phyloP scores from a whole-genome alignment of 2,113 vertebrate species.

The Pogona vitticeps region DNA sequence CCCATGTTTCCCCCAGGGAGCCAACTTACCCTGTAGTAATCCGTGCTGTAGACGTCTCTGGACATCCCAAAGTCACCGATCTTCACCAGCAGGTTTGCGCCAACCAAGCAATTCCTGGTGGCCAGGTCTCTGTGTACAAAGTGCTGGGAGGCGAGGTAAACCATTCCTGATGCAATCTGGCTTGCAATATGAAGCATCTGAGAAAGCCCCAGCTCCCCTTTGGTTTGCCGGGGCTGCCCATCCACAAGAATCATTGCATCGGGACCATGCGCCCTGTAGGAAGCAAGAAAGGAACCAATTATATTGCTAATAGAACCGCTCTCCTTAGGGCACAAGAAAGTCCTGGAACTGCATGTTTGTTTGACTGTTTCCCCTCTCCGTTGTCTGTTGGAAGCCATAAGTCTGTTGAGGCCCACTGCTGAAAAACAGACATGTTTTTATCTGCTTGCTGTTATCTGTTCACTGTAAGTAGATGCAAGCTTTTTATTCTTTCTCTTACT shows the following conservation, averaged over 20 bases:
- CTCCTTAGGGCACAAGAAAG: no score
- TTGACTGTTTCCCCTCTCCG: no score
- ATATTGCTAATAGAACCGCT: no score
- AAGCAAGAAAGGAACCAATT: not conserved
- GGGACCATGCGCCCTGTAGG: constrained; percentile 92
- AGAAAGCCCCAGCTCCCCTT: constrained; percentile 93
- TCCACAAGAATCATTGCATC: constrained; percentile 97
- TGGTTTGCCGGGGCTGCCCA: constrained; percentile 92
- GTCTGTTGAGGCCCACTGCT: no score
- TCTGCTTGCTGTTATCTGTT: no score
- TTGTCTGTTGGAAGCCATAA: no score
- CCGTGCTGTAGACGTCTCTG: constrained; percentile 97
- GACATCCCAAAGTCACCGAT: constrained; percentile 99
- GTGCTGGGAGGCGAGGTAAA: constrained; percentile 96
- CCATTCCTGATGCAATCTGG: constrained; percentile 97
- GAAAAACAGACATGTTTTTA: no score
- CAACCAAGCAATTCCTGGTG: constrained; percentile 97
- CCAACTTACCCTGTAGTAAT: constrained; percentile 96
- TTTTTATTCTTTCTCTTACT: no score
- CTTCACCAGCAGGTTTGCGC: constrained; percentile 95
- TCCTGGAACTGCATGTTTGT: no score
- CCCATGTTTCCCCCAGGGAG: constrained; percentile 8
- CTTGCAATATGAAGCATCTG: constrained; percentile 97
- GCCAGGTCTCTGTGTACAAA: constrained; percentile 99
- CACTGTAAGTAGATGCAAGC: no score